phyloP scores from a whole-genome alignment of 2,797 vertebrate genomes.

The Momotus momota region DNA sequence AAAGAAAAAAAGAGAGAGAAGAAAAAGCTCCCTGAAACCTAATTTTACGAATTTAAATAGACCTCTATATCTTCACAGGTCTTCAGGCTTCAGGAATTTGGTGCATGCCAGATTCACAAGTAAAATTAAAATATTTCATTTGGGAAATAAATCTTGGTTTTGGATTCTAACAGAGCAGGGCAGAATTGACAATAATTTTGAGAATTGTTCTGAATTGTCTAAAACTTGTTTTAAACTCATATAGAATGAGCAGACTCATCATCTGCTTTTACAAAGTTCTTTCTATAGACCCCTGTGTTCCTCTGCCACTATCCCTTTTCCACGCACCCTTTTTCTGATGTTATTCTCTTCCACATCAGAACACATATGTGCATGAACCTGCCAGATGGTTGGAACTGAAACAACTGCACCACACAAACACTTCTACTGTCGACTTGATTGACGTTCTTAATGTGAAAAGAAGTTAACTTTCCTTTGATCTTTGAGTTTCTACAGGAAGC shows the following conservation, averaged over 20 bases:
- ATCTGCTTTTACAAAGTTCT: not conserved
- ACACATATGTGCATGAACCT: rapidly evolving
- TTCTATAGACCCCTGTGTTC: rapidly evolving
- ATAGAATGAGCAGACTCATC: not conserved
- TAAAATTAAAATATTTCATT: not conserved
- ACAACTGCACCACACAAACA: rapidly evolving
- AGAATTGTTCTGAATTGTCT: not conserved
- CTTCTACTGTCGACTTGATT: not conserved
- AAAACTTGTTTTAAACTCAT: not conserved
- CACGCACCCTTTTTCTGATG: not conserved
- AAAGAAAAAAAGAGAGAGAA: not conserved
- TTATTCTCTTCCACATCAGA: not conserved
- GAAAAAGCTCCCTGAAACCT: not conserved
- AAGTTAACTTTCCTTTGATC: not conserved
- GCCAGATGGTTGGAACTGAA: not conserved
- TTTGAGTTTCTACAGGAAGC: not conserved
- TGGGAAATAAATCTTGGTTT: not conserved
- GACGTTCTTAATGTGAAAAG: not conserved
- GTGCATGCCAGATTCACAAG: not conserved
- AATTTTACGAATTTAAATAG: not conserved
- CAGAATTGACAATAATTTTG: not conserved
- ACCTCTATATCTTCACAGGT: not conserved
- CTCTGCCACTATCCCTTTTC: not conserved
- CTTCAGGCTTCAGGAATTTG: not conserved
- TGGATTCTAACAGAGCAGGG: not conserved